Conservation (phyloP, 2,113 vertebrate genomes). For the Barnardius zonarius region DNA sequence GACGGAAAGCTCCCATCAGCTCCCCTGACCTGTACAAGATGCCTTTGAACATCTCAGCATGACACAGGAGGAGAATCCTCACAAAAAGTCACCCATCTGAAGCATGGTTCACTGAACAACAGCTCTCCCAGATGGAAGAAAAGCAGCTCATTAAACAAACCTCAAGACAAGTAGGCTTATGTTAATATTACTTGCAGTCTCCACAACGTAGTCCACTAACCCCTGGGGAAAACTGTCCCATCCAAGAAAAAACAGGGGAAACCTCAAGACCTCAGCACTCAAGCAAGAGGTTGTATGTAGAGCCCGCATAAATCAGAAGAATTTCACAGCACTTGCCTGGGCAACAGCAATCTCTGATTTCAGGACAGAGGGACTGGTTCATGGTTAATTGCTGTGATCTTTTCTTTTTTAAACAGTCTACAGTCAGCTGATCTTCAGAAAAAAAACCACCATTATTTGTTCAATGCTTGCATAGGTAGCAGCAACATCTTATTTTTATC, state of each 20-base stretch:
- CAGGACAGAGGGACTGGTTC: neutral
- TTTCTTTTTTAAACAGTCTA: neutral
- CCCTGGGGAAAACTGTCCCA: neutral
- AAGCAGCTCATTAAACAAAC: neutral
- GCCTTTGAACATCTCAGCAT: neutral
- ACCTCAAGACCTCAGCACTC: neutral
- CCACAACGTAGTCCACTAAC: neutral
- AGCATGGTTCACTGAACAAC: neutral
- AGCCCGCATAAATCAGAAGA: constrained; percentile 13
- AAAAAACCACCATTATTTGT: neutral
- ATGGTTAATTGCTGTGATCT: neutral
- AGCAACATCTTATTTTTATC: neutral
- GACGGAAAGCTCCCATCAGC: neutral
- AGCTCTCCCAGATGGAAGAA: neutral
- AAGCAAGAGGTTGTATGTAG: neutral
- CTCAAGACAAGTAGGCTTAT: neutral
- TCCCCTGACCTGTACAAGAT: neutral
- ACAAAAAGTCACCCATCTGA: neutral
- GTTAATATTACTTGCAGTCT: neutral
- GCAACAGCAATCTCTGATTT: neutral
- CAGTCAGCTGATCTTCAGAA: neutral
- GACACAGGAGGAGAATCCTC: neutral
- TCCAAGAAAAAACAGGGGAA: neutral
- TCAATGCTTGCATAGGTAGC: neutral
- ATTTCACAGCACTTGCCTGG: constrained; percentile 26